Evolutionary conservation across 2,888 invertebrate genomes (phyloP).

Genomic region (Strigamia crassipes): DNA sequence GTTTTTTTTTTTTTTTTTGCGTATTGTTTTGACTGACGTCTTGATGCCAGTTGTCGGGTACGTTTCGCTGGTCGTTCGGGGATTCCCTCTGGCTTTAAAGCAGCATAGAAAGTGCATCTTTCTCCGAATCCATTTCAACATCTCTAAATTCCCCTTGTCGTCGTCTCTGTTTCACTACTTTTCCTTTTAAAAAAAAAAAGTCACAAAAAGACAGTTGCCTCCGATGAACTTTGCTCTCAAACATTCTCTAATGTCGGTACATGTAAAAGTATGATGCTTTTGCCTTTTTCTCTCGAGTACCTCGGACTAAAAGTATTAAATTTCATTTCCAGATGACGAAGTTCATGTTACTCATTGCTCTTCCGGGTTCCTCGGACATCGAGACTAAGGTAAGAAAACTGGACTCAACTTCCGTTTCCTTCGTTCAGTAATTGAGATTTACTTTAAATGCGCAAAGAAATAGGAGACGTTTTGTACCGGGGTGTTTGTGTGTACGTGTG

Average conservation of each 20-base stretch:
- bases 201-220: constrained; percentile 35
- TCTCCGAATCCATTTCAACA: not conserved
- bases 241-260: not conserved
- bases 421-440: no score
- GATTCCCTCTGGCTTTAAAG: constrained; percentile 32
- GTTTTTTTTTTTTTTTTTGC: not conserved
- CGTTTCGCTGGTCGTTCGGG: constrained; percentile 29
- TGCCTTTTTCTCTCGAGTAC: not conserved
- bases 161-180: constrained; percentile 16
- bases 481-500: no score
- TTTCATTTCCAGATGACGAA: no score
- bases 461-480: not conserved
- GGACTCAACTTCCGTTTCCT: no score
- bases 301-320: not conserved
- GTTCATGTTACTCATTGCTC: no score
- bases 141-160: constrained; percentile 4
- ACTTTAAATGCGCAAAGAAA: not conserved
- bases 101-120: constrained; percentile 38
- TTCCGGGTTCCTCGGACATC: no score
- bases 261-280: not conserved
- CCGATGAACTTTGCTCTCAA: constrained; percentile 29
- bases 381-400: no score
- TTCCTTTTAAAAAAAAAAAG: constrained; percentile 4
- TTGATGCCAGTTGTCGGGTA: constrained; percentile 20
- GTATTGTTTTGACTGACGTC: constrained; percentile 12